Percentiles rank a stretch among this genome's conserved stretches.
Conservation (phyloP, 2,888 invertebrate genomes). For the Hyposoter didymator region DNA sequence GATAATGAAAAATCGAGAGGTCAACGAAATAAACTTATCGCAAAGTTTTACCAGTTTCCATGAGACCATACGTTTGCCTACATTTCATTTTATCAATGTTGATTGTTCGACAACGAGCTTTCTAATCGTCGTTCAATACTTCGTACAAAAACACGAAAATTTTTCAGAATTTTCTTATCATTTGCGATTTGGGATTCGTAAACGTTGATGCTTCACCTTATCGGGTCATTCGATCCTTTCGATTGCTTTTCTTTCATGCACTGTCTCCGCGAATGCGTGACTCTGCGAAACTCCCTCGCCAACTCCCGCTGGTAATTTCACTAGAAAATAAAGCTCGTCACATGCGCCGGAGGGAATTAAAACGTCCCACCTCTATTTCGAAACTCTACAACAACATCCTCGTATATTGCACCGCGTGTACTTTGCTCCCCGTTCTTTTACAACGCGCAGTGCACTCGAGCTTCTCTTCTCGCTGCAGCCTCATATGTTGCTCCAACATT, state of each 20-base stretch:
- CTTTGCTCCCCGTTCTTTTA: conserved; percentile 8
- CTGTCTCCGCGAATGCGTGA: background rate
- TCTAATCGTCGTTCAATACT: no score
- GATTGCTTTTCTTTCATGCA: conserved; percentile 6
- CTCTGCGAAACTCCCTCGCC: background rate
- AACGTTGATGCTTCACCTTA: background rate
- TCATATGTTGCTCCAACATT: background rate
- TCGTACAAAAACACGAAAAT: no score
- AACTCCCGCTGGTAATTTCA: conserved; percentile 20
- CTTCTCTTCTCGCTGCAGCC: background rate
- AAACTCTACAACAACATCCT: conserved; percentile 31
- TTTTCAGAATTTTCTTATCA: no score
- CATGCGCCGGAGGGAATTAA: conserved; percentile 11
- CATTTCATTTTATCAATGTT: no score
- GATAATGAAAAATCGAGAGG: no score
- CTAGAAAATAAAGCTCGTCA: conserved; percentile 9
- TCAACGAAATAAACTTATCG: no score
- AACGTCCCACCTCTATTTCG: conserved; percentile 12
- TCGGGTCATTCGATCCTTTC: background rate
- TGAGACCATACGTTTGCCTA: no score
- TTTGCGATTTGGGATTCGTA: no score
- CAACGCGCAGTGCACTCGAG: conserved; percentile 6
- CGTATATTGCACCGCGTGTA: conserved; percentile 13
- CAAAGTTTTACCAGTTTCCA: no score
- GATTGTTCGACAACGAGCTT: no score